Conservation (phyloP, 2,888 invertebrate genomes). For the Pinctada fucata region DNA sequence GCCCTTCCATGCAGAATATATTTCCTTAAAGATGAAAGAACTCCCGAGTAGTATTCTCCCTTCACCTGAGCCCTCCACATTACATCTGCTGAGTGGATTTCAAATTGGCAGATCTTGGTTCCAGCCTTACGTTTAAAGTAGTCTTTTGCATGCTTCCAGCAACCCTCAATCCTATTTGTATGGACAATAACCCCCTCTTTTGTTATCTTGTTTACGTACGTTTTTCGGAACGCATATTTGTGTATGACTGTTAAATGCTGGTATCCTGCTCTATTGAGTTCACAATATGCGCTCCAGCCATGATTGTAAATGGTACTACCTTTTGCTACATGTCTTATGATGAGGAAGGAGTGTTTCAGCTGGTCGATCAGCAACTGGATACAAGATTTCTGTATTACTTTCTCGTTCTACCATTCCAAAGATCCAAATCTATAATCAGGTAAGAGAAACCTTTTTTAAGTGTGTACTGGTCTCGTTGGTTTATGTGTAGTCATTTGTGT, state of each 20-base stretch:
- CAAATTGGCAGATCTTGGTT: slow-evolving; percentile 11
- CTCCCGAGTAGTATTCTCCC: background rate
- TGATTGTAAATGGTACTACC: slow-evolving; percentile 21
- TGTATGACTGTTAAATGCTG: slow-evolving; percentile 36
- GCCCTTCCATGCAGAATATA: background rate
- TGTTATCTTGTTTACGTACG: slow-evolving; percentile 21
- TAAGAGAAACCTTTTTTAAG: too few relatives aligned
- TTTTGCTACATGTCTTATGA: slow-evolving; percentile 17
- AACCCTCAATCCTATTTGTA: slow-evolving; percentile 39
- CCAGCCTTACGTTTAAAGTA: slow-evolving; percentile 34
- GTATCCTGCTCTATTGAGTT: slow-evolving; percentile 24
- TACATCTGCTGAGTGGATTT: background rate
- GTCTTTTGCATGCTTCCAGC: slow-evolving; percentile 41
- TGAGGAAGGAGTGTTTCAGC: slow-evolving; percentile 20
- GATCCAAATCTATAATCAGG: slow-evolving; percentile 35
- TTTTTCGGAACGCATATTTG: slow-evolving; percentile 28
- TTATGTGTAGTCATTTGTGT: too few relatives aligned
- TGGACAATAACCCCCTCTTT: slow-evolving; percentile 12
- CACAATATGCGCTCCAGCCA: slow-evolving; percentile 23
- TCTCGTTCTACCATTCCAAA: slow-evolving; percentile 38
- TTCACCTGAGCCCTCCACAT: background rate
- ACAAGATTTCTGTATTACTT: slow-evolving; percentile 25
- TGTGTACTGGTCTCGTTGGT: too few relatives aligned
- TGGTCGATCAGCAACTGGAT: slow-evolving; percentile 19
- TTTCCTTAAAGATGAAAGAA: background rate